Evolutionary conservation across 2,113 vertebrate species (phyloP).

Genomic region (Boulengerochromis microlepis): DNA sequence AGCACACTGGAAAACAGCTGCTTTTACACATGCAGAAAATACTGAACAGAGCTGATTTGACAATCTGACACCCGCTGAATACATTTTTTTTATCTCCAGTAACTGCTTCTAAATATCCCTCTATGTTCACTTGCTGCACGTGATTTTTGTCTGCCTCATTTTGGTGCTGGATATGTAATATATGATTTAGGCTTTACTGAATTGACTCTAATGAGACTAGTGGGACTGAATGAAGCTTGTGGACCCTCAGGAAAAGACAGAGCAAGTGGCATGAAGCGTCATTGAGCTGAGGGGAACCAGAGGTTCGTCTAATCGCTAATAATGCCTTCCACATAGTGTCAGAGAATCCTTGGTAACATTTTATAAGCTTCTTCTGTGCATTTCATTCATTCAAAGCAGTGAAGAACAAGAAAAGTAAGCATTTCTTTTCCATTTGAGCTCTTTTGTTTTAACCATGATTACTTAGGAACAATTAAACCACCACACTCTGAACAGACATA

Average conservation of each 20-base stretch:
- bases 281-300: not conserved
- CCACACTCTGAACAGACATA: not conserved
- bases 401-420: not conserved
- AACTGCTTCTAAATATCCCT: not conserved
- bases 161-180: not conserved
- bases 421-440: not conserved
- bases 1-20: not conserved
- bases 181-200: not conserved
- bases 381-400: not conserved
- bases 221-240: not conserved
- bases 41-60: not conserved
- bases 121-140: not conserved
- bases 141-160: not conserved
- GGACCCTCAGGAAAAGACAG: not conserved
- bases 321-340: not conserved
- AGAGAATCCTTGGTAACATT: not conserved
- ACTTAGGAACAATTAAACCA: not conserved
- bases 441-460: not conserved
- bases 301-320: not conserved
- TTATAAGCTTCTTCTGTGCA: not conserved
- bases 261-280: not conserved
- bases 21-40: not conserved
- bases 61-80: not conserved
- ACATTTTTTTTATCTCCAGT: not conserved
- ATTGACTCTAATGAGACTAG: not conserved